phyloP scores from a whole-genome alignment of 2,113 vertebrate genomes.

The Chauna torquata region DNA sequence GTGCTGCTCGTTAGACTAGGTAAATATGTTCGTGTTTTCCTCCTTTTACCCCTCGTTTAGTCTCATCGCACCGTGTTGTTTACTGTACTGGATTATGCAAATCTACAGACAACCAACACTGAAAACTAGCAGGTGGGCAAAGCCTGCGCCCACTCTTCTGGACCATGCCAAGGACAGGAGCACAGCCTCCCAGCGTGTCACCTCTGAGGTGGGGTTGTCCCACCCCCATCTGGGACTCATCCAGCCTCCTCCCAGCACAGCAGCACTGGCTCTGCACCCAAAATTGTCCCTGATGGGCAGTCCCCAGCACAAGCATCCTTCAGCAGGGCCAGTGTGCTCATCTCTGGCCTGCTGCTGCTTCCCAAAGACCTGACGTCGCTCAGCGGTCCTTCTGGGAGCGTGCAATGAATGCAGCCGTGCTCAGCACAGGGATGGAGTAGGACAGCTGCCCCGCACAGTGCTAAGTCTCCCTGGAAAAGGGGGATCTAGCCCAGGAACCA shows the following conservation, averaged over 20 bases:
- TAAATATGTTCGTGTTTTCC: not conserved
- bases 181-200: not conserved
- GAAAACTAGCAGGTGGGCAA: not conserved
- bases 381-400: accelerated
- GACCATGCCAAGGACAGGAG: not conserved
- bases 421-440: not conserved
- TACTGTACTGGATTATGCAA: slow-evolving; percentile 46
- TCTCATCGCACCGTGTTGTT: slow-evolving; percentile 7
- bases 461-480: not conserved
- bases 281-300: no score
- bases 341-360: not conserved
- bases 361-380: not conserved
- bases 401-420: no score
- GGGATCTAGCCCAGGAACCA: not conserved
- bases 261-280: not conserved
- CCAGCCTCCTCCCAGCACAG: not conserved
- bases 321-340: not conserved
- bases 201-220: not conserved
- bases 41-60: not conserved
- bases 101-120: not conserved
- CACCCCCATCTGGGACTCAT: not conserved
- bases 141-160: not conserved
- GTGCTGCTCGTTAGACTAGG: not conserved
- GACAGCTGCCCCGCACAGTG: not conserved
- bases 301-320: no score